These are phyloP conservation scores for Holothuria leucospilota DNA, from an alignment of 53 echinoderm and acorn worm genomes.

Conservation along the genomic window DNA sequence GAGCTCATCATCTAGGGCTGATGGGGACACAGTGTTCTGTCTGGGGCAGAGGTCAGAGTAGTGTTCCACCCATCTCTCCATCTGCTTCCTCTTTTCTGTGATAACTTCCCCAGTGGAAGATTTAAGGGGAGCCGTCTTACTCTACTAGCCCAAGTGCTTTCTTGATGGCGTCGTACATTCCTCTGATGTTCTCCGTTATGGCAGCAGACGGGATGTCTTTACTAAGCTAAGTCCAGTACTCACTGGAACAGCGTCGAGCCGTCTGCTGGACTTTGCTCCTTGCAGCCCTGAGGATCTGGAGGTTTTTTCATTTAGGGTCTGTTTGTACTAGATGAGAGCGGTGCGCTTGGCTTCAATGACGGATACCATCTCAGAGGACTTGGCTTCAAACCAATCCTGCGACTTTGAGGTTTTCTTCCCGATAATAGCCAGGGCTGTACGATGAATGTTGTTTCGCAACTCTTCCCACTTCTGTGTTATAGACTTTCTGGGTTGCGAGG, in stretches of 20 bases:
- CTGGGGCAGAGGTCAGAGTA: constrained; percentile 51
- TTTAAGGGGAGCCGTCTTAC: constrained; percentile 52
- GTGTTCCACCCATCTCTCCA: constrained; percentile 47
- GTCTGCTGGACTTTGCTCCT: constrained; percentile 1
- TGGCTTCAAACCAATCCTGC: constrained; percentile 59
- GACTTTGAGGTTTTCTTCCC: constrained; percentile 25
- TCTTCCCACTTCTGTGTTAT: constrained; percentile 1
- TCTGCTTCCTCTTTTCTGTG: constrained; percentile 21
- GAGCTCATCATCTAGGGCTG: constrained; percentile 21
- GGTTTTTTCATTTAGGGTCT: constrained; percentile 20
- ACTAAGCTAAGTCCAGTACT: constrained; percentile 44
- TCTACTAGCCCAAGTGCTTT: constrained; percentile 40
- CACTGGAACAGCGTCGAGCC: constrained; percentile 34
- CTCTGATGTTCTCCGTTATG: constrained; percentile 21
- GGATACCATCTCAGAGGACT: constrained; percentile 37
- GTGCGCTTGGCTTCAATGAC: constrained; percentile 64
- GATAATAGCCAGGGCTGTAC: constrained; percentile 39
- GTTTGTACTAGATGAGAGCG: constrained; percentile 48
- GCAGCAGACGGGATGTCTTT: constrained; percentile 30
- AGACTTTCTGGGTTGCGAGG: not conserved
- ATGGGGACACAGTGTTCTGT: constrained; percentile 14
- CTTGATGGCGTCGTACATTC: constrained; percentile 53
- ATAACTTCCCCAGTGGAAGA: constrained; percentile 44
- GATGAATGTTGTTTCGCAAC: constrained; percentile 29
- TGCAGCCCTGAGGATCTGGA: constrained; percentile 34